Conservation (phyloP, 2,888 invertebrate genomes). For the Microdon myrmicae region DNA sequence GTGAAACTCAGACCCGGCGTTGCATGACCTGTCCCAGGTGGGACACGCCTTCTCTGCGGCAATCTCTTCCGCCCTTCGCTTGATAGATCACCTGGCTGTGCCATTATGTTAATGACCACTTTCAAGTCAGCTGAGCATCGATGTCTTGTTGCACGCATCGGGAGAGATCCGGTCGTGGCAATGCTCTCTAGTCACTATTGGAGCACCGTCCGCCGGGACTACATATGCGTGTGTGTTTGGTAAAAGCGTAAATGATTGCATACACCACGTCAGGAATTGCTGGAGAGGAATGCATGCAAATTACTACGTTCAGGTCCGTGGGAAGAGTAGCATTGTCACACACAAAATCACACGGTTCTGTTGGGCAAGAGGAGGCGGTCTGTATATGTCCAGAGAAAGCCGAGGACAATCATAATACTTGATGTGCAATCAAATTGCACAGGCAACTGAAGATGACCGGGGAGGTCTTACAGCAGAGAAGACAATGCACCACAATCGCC, state of each 20-base stretch:
- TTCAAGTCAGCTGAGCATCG: conserved; percentile 52
- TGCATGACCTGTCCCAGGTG: conserved; percentile 15
- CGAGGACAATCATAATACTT: conserved; percentile 8
- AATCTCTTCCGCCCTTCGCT: conserved; percentile 20
- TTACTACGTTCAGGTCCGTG: conserved; percentile 34
- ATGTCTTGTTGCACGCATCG: conserved; percentile 51
- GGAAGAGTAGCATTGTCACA: conserved; percentile 43
- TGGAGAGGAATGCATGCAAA: conserved; percentile 37
- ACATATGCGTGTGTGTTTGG: conserved; percentile 1
- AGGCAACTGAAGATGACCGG: conserved; percentile 15
- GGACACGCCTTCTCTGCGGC: conserved; percentile 18
- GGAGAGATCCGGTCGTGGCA: conserved; percentile 21
- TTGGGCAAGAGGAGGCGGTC: conserved; percentile 28
- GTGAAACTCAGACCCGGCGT: conserved; percentile 29
- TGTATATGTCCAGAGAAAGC: conserved; percentile 32
- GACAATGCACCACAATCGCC: conserved; percentile 24
- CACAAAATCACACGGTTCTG: conserved; percentile 40
- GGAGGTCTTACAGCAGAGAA: conserved; percentile 15
- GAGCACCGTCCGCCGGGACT: too few relatives aligned
- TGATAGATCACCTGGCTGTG: conserved; percentile 41
- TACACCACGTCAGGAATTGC: not conserved
- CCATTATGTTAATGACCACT: conserved; percentile 47
- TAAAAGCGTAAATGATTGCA: conserved; percentile 47
- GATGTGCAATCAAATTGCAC: conserved; percentile 47
- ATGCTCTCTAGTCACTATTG: too few relatives aligned